These are phyloP conservation scores for Zosterops hypoxanthus DNA, from an alignment of 2,113 vertebrate species.

Conservation along the genomic window DNA sequence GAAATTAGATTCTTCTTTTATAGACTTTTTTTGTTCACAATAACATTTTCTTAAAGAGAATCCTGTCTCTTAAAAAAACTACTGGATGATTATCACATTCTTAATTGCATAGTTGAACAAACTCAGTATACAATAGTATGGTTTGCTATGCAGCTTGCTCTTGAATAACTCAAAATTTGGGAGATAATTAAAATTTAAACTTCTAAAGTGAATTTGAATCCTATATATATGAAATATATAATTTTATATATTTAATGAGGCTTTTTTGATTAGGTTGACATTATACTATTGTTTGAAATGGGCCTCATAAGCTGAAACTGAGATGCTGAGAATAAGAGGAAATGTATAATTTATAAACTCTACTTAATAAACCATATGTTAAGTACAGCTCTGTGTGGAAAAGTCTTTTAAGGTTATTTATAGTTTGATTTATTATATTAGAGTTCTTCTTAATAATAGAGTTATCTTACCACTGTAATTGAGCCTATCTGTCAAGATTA, in stretches of 20 bases:
- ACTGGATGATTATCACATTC: background rate
- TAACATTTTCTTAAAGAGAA: background rate
- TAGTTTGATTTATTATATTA: conserved; percentile 74
- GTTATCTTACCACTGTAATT: conserved; percentile 74
- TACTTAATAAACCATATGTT: conserved; percentile 70
- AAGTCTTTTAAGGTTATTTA: conserved; percentile 71
- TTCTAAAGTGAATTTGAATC: conserved; percentile 3
- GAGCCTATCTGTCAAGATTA: conserved; percentile 68
- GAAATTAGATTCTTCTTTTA: background rate
- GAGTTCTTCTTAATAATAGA: conserved; percentile 70
- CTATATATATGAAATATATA: background rate
- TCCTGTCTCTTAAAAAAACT: background rate
- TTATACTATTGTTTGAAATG: conserved; percentile 62
- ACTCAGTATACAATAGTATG: background rate
- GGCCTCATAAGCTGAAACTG: conserved; percentile 21
- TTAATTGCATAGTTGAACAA: background rate
- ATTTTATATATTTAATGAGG: conserved; percentile 27
- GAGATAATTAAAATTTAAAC: conserved; percentile 18
- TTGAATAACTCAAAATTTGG: background rate
- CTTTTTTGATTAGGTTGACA: conserved; percentile 58
- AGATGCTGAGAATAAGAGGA: conserved; percentile 48
- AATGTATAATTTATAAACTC: conserved; percentile 72
- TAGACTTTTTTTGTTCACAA: background rate
- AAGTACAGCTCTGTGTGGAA: conserved; percentile 56
- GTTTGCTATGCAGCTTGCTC: background rate